Base-by-base conservation (phyloP, 2,888 invertebrate genomes). In the Rhorus exstirpatorius region DNA sequence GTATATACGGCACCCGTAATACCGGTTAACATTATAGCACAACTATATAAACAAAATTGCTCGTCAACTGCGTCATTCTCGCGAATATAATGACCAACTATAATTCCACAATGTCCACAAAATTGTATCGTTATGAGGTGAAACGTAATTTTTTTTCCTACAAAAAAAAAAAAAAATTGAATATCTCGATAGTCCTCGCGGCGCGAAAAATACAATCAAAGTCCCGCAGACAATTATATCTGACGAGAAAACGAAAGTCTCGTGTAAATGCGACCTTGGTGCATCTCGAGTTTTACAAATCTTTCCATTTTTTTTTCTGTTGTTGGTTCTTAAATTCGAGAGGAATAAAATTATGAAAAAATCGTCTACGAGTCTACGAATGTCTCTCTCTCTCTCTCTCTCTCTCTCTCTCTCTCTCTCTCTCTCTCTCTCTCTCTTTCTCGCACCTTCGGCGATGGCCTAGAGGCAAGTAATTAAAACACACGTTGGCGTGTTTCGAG, bases 1-100 rank as follows among this genome's bases (percentile, higher is more conserved):
- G 41, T 60, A 58, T 31, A 46, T 38, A 21, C 58, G 58, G 31
- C 44, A 31, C 21, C 41, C 12, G 58, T 46, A 49, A 72, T 61
- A 65, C 74, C 72, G 77, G 44, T 72, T 53, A 67, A 72, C 71
- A 77, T 65, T 65, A 76, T 31, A 63, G 44, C 60, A 61, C 72
- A 77, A 72, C 49, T 61, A 70, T 61, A 87, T 87, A 86, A n/a
- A n/a, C n/a, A n/a, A 87, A 86, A 92, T 90, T 92, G 89, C 90
- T 90, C 90, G 87, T 88, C 84, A 87, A 87, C 87, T 85, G 87
- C 90, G 89, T 90, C 88, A 89, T 87, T 85, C 82, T 68, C 71
- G 80, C 70, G 61, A 55, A 53, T 51, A 65, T 31, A 3, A 6
- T 61, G 35, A 41, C 31, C 49, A 38, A 76, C 17, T 26, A 19